Percentiles rank a stretch among this genome's conserved stretches.
These are phyloP conservation scores for Tetramorium bicarinatum DNA, from an alignment of 2,888 invertebrate genomes.

Conservation along the genomic window DNA sequence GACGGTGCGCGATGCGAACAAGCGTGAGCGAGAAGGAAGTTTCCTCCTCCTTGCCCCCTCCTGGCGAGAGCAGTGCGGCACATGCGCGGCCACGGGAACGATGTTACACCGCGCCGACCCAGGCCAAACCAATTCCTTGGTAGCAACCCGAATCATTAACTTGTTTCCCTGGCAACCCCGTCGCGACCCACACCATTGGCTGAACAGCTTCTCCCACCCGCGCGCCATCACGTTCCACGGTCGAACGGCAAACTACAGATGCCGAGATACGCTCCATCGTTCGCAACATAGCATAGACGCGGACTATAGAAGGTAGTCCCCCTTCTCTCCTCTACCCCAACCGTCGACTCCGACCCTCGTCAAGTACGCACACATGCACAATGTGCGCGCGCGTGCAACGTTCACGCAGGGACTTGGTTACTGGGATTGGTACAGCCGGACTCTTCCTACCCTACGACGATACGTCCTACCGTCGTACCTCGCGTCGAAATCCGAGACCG, in stretches of 20 bases:
- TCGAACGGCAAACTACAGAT: slow-evolving; percentile 72
- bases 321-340: neutral
- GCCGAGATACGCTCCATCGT: slow-evolving; percentile 57
- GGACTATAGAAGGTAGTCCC: slow-evolving; percentile 64
- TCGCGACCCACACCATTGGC: slow-evolving; percentile 83
- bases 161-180: slow-evolving; percentile 86
- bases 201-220: slow-evolving; percentile 77
- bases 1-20: slow-evolving; percentile 26
- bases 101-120: slow-evolving; percentile 68
- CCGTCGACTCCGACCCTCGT: slow-evolving; percentile 37
- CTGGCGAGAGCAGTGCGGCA: slow-evolving; percentile 14
- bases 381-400: neutral
- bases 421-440: slow-evolving; percentile 74
- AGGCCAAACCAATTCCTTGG: slow-evolving; percentile 84
- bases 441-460: slow-evolving; percentile 74
- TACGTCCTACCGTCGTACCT: slow-evolving; percentile 70
- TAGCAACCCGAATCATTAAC: slow-evolving; percentile 86
- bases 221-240: slow-evolving; percentile 71
- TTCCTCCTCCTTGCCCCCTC: slow-evolving; percentile 14
- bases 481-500: slow-evolving; percentile 73
- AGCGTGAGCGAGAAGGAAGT: slow-evolving; percentile 31
- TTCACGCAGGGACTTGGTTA: slow-evolving; percentile 66
- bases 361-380: slow-evolving; percentile 13
- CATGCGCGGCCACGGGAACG: slow-evolving; percentile 60
- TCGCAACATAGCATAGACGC: slow-evolving; percentile 35